Evolutionary conservation across 2,797 vertebrate species (phyloP).

Genomic region (Sitta carolinensis): DNA sequence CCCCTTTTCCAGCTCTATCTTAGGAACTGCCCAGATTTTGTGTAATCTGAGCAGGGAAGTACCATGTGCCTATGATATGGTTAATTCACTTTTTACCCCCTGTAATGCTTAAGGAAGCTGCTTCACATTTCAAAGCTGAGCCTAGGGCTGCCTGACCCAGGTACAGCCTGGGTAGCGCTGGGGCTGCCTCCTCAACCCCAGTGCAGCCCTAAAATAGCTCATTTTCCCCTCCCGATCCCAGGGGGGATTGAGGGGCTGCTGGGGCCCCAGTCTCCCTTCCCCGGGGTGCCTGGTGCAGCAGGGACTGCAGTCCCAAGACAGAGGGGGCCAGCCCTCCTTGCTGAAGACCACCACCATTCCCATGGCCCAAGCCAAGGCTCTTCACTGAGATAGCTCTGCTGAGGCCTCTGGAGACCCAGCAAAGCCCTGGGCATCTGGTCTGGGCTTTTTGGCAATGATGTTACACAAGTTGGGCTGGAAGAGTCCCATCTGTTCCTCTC

Average conservation of each 20-base stretch:
- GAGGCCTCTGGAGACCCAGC: background rate
- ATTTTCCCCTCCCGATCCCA: background rate
- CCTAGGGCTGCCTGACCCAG: slow-evolving; percentile 7
- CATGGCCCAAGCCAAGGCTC: background rate
- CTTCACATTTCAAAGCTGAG: slow-evolving; percentile 46
- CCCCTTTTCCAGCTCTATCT: slow-evolving; percentile 46
- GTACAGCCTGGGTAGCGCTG: background rate
- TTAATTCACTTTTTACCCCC: slow-evolving; percentile 68
- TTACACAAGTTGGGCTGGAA: background rate
- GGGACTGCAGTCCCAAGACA: background rate
- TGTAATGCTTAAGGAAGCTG: slow-evolving; percentile 45
- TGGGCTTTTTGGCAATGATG: fast-evolving
- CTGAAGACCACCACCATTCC: background rate
- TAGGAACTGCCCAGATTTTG: slow-evolving; percentile 72
- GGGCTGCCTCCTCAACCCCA: background rate
- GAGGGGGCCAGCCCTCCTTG: background rate
- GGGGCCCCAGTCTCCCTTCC: background rate
- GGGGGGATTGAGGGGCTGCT: background rate
- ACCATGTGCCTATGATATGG: slow-evolving; percentile 72
- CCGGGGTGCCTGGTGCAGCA: fast-evolving
- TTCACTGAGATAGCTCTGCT: background rate
- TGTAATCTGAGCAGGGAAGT: slow-evolving; percentile 76
- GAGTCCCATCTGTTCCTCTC: background rate
- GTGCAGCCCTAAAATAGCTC: background rate
- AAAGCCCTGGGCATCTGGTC: background rate